Base-by-base conservation (phyloP, 2,888 invertebrate species). In the Piscicola geometra region DNA sequence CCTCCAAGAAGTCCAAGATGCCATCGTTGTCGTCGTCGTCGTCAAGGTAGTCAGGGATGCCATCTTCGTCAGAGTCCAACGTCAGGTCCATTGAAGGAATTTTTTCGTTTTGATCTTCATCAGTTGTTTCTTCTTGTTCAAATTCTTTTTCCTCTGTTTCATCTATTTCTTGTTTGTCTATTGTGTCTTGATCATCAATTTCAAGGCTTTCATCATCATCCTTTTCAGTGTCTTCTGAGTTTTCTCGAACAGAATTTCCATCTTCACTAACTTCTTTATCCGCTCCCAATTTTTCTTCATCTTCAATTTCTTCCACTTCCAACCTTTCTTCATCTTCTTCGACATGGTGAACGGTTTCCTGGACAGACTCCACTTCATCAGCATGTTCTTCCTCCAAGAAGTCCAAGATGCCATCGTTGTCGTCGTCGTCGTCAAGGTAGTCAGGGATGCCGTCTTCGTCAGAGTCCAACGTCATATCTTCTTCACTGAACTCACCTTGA, bases 1-100 rank as follows among this genome's bases (percentile, higher is more conserved):
- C 75, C 71, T 76, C 76, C n/a, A 75, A 67, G 71, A 69, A 41
- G 73, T 78, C 78, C 21, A 75, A 75, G 30, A 78, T 79, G 32
- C 79, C 78, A 75, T 79, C 79, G 30, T 73, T 74, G 33, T 80
- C 80, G 50, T 77, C 78, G 41, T 79, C 78, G 25, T 78, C 77
- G 67, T 79, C 79, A 21, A 77, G 75, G 41, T 77, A 68, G 52
- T 79, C 79, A 30, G 82, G 82, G 36, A 76, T 67, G 67, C 76
- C 76, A 73, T 79, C 75, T 32, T 78, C 76, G 35, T 79, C 78
- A 21, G 74, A 47, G 32, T 80, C 79, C 33, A 68, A 33, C 69
- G 28, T 41, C 71, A 30, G 60, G 66, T 41, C 76, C 71, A 36
- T 41, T 28, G 15, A 28, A 28, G 41, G 5, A 41, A 28, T 33